Evolutionary conservation across 2,888 invertebrate species (phyloP), one percentile per base, ranked within the genome.

Genomic region (Drosophila picticornis): DNA sequence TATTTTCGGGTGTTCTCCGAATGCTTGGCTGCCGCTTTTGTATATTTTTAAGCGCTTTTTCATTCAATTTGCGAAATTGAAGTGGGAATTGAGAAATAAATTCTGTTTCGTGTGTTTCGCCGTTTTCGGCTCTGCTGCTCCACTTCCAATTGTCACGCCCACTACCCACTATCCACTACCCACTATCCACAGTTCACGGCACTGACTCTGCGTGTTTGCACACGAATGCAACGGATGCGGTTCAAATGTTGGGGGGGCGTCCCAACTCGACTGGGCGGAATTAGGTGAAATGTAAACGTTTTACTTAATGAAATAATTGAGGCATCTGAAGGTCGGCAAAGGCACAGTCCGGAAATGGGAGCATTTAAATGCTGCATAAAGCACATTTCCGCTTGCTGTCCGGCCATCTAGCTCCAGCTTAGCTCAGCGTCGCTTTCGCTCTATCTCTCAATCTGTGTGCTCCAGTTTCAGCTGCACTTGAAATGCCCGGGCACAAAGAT

Each of bases 51-150:
- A 89, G 82, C 89, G 88, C 85, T 90, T 91, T 91, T 92, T 91
- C 91, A 92, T 92, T 91, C 91, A 92, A 92, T 92, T 92, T 92
- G 84, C 91, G 77, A 91, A 92, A 92, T 92, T 91, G 90, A 92
- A 91, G 91, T 92, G 92, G 92, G 92, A 92, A 92, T 92, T 92
- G 90, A 91, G 91, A 91, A 90, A 91, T 91, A 91, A 91, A 91
- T 90, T 91, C 85, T 88, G 85, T 88, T 86, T 81, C 80, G 72
- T 80, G 83, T 83, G 81, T 80, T 80, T 80, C 69, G 79, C 32
- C 63, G 70, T 74, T 77, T 80, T 80, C 67, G 75, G 52, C 67
- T 70, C 68, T 70, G 63, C 43, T 53, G 64, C 75, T 71, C 57
- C 62, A 69, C 67, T 71, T 69, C 73, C 61, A 59, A 72, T 69